Conservation (phyloP, 92 coral and sea anemone species). For the Hydrozoanthus gracilis region DNA sequence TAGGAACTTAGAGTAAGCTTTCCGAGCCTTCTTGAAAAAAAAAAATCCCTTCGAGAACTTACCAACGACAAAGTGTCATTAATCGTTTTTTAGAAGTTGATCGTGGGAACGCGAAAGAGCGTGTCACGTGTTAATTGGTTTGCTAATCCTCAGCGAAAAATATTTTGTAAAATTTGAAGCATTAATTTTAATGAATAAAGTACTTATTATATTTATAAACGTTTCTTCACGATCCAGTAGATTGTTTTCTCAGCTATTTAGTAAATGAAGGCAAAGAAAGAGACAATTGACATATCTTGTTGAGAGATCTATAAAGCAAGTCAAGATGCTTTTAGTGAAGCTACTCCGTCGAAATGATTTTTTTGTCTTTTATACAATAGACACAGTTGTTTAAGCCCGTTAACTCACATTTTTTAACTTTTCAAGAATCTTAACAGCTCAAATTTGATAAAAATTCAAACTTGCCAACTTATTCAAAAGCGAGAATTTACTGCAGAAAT, state of each 20-base stretch:
- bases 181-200: constrained; percentile 17
- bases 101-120: constrained; percentile 21
- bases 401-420: background rate
- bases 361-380: background rate
- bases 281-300: background rate
- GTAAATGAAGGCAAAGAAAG: background rate
- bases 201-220: constrained; percentile 20
- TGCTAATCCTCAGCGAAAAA: constrained; percentile 22
- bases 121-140: background rate
- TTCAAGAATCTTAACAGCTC: no score
- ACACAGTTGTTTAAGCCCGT: background rate
- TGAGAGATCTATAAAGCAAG: background rate
- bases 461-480: no score
- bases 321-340: constrained; percentile 12
- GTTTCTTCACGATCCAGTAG: constrained; percentile 23
- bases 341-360: background rate
- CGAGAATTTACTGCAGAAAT: no score
- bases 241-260: constrained; percentile 31
- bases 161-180: constrained; percentile 6
- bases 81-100: background rate
- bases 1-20: no score
- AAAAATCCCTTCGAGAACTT: no score
- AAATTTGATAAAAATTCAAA: no score
- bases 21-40: no score
- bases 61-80: background rate